phyloP scores from a whole-genome alignment of 2,113 vertebrate species.

The Pitta sordida region DNA sequence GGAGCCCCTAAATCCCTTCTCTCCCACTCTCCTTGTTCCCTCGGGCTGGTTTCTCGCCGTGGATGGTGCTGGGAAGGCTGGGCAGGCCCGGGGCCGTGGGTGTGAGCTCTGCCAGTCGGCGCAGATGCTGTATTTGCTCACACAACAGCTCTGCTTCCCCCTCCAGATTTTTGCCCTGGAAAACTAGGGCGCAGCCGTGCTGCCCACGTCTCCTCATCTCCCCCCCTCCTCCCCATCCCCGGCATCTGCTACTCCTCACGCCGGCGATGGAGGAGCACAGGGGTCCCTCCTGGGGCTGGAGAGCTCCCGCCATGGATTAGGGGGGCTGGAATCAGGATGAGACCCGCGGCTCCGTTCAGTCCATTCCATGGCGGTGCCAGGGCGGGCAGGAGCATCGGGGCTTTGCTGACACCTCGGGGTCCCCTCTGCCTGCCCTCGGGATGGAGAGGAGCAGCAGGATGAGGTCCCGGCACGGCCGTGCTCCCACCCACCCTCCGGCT shows the following conservation, averaged over 20 bases:
- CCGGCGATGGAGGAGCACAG: background rate
- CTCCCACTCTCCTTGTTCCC: background rate
- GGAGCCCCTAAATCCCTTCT: background rate
- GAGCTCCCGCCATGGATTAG: no score
- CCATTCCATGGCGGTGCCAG: rapidly evolving
- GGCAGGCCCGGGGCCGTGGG: background rate
- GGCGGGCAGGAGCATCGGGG: rapidly evolving
- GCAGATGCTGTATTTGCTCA: slow-evolving; percentile 11
- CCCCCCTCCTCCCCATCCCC: background rate
- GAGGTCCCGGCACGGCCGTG: background rate
- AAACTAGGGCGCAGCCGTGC: background rate
- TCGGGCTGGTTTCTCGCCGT: rapidly evolving
- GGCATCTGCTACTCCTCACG: background rate
- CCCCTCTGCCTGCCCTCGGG: rapidly evolving
- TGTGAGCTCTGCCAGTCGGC: background rate
- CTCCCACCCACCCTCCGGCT: background rate
- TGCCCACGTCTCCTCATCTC: background rate
- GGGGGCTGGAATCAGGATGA: background rate
- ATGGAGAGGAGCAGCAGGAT: rapidly evolving
- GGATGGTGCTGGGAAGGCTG: background rate
- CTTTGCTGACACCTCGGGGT: no score
- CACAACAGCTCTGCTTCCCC: background rate
- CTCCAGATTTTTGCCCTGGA: background rate
- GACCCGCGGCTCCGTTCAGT: rapidly evolving
- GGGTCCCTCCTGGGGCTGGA: background rate